Conservation (phyloP, 2,888 invertebrate genomes). For the Myopa tessellatipennis region DNA sequence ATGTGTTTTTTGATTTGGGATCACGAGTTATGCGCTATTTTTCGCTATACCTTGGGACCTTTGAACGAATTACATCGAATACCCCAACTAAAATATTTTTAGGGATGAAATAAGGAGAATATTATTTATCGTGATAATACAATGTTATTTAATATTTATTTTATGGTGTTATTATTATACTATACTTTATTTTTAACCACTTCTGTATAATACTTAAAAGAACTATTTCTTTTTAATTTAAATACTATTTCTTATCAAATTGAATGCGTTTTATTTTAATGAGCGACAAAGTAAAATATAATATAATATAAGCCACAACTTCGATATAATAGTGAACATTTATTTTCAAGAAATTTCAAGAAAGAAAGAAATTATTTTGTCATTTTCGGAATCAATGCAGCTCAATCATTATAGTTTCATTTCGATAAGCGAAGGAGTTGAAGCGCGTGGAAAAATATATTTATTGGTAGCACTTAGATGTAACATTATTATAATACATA, state of each 20-base stretch:
- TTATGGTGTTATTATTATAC: slow-evolving; percentile 2
- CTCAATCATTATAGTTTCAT: too few relatives aligned
- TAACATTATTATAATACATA: too few relatives aligned
- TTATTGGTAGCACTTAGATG: too few relatives aligned
- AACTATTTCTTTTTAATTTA: slow-evolving; percentile 2
- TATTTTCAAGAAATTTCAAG: not conserved
- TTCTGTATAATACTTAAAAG: not conserved
- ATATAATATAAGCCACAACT: not conserved
- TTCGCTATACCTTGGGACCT: too few relatives aligned
- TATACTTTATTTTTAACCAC: not conserved
- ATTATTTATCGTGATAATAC: not conserved
- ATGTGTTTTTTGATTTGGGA: too few relatives aligned
- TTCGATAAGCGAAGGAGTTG: too few relatives aligned
- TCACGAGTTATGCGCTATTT: too few relatives aligned
- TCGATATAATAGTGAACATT: too few relatives aligned
- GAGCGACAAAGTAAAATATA: not conserved
- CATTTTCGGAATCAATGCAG: too few relatives aligned
- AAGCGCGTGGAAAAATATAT: too few relatives aligned
- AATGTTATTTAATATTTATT: slow-evolving; percentile 12
- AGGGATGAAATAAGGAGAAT: not conserved
- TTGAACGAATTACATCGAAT: too few relatives aligned
- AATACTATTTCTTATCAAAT: not conserved
- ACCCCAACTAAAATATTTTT: not conserved
- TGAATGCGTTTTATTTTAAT: not conserved
- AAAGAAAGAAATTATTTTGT: not conserved